Conservation (phyloP, 2,888 invertebrate genomes). For the Torymus aiolomorphi region DNA sequence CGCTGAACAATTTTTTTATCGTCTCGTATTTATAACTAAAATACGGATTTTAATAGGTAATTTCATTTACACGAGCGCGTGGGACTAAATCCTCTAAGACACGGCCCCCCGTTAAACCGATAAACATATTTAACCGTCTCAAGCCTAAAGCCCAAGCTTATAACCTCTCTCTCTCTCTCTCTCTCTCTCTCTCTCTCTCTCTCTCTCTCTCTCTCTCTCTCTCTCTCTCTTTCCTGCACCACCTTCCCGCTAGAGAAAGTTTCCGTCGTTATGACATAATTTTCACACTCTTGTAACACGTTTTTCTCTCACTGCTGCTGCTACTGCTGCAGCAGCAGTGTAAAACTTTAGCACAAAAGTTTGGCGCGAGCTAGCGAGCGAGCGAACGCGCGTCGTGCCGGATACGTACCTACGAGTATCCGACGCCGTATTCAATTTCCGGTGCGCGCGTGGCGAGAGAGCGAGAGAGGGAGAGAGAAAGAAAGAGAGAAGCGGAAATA, state of each 20-base stretch:
- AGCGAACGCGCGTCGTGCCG: neutral
- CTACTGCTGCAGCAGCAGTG: neutral
- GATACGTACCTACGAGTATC: neutral
- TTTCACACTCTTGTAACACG: neutral
- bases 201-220: too few relatives aligned
- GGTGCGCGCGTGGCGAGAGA: too few relatives aligned
- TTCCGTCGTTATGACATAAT: constrained; percentile 20
- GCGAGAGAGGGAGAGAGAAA: too few relatives aligned
- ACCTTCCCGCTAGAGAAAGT: neutral
- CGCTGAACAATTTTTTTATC: too few relatives aligned
- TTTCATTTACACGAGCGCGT: neutral
- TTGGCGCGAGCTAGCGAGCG: neutral
- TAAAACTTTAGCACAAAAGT: neutral
- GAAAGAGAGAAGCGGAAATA: neutral
- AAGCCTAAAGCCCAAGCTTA: constrained; percentile 11
- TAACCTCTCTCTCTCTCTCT: too few relatives aligned
- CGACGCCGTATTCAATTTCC: neutral
- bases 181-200: too few relatives aligned
- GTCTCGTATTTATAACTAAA: too few relatives aligned
- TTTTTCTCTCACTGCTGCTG: neutral
- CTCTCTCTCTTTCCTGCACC: neutral
- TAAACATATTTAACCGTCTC: constrained; percentile 39
- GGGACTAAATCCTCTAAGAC: constrained; percentile 11
- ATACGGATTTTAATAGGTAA: too few relatives aligned
- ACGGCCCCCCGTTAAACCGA: constrained; percentile 6